Conservation (phyloP, 1,140 invertebrate species). For the Mercenaria mercenaria region DNA sequence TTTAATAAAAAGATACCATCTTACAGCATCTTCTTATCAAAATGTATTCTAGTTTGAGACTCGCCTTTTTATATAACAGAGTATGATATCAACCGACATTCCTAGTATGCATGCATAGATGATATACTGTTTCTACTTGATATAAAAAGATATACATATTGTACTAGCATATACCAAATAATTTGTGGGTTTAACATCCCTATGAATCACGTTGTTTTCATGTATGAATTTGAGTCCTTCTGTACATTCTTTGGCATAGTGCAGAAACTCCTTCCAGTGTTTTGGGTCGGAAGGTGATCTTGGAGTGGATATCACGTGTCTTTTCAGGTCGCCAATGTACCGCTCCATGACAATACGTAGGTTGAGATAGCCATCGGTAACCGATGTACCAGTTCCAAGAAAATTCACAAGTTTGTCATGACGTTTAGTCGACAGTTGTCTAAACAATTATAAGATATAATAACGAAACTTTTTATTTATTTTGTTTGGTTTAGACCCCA, state of each 20-base stretch:
- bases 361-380: not conserved
- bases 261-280: not conserved
- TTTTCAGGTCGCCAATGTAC: constrained; percentile 1
- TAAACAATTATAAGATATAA: not conserved
- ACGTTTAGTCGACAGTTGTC: constrained; percentile 14
- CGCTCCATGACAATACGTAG: constrained; percentile 33
- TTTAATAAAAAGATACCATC: too few relatives aligned
- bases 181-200: constrained; percentile 39
- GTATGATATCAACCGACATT: too few relatives aligned
- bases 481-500: not conserved
- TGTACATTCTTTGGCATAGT: constrained; percentile 28
- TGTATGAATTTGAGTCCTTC: constrained; percentile 26
- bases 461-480: not conserved
- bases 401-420: constrained; percentile 20
- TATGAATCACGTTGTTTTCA: constrained; percentile 34
- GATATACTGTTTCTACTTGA: too few relatives aligned
- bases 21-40: too few relatives aligned
- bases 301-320: not conserved
- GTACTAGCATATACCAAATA: too few relatives aligned
- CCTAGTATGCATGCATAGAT: too few relatives aligned
- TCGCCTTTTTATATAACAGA: too few relatives aligned
- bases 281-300: not conserved
- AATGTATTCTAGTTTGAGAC: too few relatives aligned
- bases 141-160: too few relatives aligned
- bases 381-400: not conserved